These are phyloP conservation scores for Psophia crepitans DNA, from an alignment of 2,113 vertebrate genomes.

Conservation along the genomic window DNA sequence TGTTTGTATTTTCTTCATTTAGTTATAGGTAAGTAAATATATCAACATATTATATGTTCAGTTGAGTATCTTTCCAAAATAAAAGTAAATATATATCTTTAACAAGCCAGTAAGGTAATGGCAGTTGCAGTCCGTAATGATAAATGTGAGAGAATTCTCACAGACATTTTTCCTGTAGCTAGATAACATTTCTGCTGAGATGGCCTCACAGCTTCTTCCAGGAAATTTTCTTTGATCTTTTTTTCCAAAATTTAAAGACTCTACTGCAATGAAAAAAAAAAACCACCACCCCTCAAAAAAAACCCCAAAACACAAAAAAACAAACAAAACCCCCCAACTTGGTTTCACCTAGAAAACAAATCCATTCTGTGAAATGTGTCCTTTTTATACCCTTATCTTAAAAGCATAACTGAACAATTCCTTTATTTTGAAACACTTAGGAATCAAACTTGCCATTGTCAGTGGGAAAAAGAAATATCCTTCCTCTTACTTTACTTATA, in stretches of 20 bases:
- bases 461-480: not conserved
- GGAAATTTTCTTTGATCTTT: not conserved
- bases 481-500: not conserved
- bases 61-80: not conserved
- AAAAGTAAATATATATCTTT: not conserved
- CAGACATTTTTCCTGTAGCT: not conserved
- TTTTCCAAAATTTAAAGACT: not conserved
- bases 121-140: not conserved
- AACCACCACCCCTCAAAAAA: no score
- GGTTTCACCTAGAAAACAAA: not conserved
- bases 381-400: not conserved
- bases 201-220: not conserved
- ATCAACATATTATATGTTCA: not conserved
- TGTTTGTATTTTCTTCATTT: not conserved
- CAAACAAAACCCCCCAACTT: not conserved
- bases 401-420: not conserved
- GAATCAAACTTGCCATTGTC: not conserved
- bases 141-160: constrained; percentile 8
- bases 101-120: not conserved
- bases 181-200: not conserved
- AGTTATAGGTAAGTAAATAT: not conserved
- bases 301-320: no score
- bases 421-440: not conserved
- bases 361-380: not conserved
- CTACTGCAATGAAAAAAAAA: not conserved